Evolutionary conservation across 1,140 invertebrate genomes (phyloP).

Genomic region (Sycophaga agraensis): DNA sequence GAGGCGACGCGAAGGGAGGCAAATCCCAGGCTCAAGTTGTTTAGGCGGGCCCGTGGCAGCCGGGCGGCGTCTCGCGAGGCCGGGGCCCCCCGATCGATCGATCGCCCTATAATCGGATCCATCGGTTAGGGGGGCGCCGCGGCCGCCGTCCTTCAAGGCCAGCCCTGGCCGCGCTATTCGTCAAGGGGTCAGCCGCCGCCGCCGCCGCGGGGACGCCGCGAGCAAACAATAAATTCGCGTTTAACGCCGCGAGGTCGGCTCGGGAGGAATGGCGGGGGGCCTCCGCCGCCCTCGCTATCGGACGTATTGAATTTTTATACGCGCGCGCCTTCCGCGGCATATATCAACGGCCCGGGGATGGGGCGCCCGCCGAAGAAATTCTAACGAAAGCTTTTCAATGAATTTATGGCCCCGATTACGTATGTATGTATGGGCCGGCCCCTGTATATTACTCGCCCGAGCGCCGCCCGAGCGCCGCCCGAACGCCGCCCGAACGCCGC

Average conservation of each 20-base stretch:
- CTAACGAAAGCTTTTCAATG: conserved; percentile 15
- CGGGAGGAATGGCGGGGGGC: conserved; percentile 8
- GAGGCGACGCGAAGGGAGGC: not conserved
- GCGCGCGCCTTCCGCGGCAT: not conserved
- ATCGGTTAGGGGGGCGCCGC: conserved; percentile 2
- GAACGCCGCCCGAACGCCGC: no score
- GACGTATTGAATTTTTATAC: conserved; percentile 27
- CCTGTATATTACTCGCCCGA: not conserved
- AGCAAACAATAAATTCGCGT: conserved; percentile 25
- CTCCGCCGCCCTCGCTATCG: not conserved
- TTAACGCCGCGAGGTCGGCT: conserved; percentile 4
- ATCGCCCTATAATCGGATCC: conserved; percentile 23
- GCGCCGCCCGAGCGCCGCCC: no score
- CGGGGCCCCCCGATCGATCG: not conserved
- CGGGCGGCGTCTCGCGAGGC: no score
- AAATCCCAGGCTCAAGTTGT: conserved; percentile 8
- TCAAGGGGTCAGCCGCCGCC: no score
- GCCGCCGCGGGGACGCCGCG: not conserved
- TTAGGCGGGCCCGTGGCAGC: not conserved
- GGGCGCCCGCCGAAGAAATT: not conserved
- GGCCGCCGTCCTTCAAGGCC: conserved; percentile 27
- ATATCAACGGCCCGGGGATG: not conserved
- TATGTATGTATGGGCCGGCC: not conserved
- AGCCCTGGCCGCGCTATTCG: not conserved
- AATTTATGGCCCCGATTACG: conserved; percentile 3